Percentiles rank a stretch among this genome's conserved stretches.
Evolutionary conservation across 2,888 invertebrate genomes (phyloP).

Genomic region (Frankliniella fusca): DNA sequence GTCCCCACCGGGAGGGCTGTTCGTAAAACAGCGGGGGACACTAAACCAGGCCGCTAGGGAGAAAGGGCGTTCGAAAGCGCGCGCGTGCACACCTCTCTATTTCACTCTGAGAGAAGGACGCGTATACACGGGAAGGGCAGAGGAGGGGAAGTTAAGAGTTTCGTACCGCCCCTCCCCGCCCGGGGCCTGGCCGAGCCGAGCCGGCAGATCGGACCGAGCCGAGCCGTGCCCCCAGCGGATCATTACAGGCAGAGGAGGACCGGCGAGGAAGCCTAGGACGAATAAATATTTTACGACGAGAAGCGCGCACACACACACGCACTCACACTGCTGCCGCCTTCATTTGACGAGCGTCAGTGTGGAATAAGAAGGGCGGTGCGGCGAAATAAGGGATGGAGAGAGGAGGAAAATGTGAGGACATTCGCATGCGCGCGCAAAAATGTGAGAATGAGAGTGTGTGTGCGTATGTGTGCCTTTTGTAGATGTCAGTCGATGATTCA

Average conservation of each 20-base stretch:
- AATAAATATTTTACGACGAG: conserved; percentile 24
- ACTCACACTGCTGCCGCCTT: background rate
- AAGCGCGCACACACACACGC: background rate
- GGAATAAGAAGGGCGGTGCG: too few species aligned
- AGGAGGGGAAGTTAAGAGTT: too few species aligned
- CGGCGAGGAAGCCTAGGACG: background rate
- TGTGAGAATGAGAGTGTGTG: background rate
- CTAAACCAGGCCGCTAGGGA: background rate
- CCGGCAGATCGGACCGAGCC: too few species aligned
- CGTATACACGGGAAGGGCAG: too few species aligned
- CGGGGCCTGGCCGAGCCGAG: too few species aligned
- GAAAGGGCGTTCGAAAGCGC: too few species aligned
- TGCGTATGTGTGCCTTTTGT: background rate
- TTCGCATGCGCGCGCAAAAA: too few species aligned
- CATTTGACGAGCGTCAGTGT: too few species aligned
- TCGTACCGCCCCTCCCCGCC: too few species aligned
- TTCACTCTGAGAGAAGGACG: background rate
- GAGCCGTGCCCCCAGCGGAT: background rate
- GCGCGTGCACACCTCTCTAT: background rate
- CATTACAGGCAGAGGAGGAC: background rate
- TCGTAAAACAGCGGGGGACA: conserved; percentile 11
- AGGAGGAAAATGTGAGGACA: too few species aligned
- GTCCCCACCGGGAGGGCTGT: background rate
- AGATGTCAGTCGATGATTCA: background rate
- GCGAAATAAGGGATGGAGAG: too few species aligned